These are phyloP conservation scores for Vannuccia rotundouncinata DNA, from an alignment of 2,888 invertebrate genomes.

Conservation along the genomic window DNA sequence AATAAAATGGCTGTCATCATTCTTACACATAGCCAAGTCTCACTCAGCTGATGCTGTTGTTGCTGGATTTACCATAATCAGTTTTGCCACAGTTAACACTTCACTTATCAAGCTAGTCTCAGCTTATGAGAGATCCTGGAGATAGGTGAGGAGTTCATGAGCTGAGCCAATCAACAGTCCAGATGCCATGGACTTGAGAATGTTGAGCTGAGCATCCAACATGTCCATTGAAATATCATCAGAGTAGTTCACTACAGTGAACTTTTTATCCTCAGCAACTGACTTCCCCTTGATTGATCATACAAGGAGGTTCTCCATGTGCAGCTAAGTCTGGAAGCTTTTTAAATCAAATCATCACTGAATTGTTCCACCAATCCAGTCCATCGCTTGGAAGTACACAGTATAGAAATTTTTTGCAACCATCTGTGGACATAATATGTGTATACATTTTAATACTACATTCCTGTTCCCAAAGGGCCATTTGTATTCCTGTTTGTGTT, in stretches of 20 bases:
- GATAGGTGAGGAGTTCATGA: conserved; percentile 8
- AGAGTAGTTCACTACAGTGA: neutral
- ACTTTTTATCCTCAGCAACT: neutral
- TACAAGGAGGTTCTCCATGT: conserved; percentile 11
- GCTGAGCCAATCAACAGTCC: conserved; percentile 10
- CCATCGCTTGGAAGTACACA: neutral
- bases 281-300: neutral
- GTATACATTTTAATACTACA: too few relatives aligned
- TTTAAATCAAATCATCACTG: neutral
- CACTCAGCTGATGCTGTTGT: neutral
- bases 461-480: too few relatives aligned
- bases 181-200: conserved; percentile 7
- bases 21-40: conserved; percentile 13
- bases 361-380: neutral
- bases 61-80: conserved; percentile 19
- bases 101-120: neutral
- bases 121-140: neutral
- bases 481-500: too few relatives aligned
- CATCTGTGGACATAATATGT: too few relatives aligned
- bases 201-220: conserved; percentile 21
- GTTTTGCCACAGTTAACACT: neutral
- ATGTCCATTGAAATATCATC: conserved; percentile 19
- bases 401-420: neutral
- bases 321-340: conserved; percentile 6
- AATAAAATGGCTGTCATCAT: too few relatives aligned